Conservation (phyloP, 2,113 vertebrate species). For the Hippocampus comes region DNA sequence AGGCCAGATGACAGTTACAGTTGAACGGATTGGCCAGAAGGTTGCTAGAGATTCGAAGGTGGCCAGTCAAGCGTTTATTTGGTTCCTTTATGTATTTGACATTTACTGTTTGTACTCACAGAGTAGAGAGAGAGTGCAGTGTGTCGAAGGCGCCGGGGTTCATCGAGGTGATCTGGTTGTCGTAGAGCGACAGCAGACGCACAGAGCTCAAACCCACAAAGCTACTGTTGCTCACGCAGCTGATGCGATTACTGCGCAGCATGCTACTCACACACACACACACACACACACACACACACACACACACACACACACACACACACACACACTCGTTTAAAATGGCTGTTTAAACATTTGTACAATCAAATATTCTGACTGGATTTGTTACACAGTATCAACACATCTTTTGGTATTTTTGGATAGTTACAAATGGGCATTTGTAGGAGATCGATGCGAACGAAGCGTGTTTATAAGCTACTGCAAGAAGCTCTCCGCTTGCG, state of each 20-base stretch:
- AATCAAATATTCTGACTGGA: background rate
- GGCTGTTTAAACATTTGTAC: constrained; percentile 3
- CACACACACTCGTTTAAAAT: background rate
- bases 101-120: constrained; percentile 75
- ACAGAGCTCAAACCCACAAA: constrained; percentile 94
- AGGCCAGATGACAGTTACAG: constrained; percentile 95
- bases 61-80: background rate
- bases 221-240: constrained; percentile 93
- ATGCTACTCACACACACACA: constrained; percentile 74
- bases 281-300: background rate
- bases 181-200: constrained; percentile 91
- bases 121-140: constrained; percentile 89
- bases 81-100: background rate
- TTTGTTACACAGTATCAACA: background rate
- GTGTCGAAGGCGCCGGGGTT: constrained; percentile 92
- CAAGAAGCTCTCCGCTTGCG: too few species aligned
- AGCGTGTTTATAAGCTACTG: too few species aligned
- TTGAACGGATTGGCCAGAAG: constrained; percentile 98
- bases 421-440: too few species aligned
- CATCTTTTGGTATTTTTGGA: background rate
- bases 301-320: background rate
- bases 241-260: constrained; percentile 94
- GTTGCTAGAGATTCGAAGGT: constrained; percentile 72
- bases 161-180: constrained; percentile 95
- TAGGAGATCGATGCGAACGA: too few species aligned